Base-by-base conservation (phyloP, 1,140 invertebrate species). In the Conopomorpha cramerella region DNA sequence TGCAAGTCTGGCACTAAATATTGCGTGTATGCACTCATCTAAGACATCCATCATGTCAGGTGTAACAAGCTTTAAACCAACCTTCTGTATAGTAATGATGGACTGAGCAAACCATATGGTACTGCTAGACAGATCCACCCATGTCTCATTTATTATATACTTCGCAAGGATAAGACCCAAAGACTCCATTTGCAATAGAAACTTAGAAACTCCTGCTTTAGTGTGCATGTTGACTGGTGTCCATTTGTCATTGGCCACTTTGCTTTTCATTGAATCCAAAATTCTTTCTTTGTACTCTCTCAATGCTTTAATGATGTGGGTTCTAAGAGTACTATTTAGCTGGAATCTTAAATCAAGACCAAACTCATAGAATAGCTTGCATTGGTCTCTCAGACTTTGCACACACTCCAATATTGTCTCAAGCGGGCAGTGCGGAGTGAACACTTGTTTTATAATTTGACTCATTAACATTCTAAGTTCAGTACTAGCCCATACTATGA, bases 401-500 rank as follows among this genome's bases (percentile, higher is more conserved):
- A 98, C 88, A 78, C 94, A 95, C 60, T 96, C 92, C 8, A 93
- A 87, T 30, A 97, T 82, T 2, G 86, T 87, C 30, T 88, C 86
- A 37, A 96, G 61, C 3, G 87, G 85, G 35, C 91, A 87, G 77
- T 96, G 92, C 10, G 93, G 91, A 46, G 90, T 90, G 63, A 99
- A 96, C 12, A 98, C 88, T 71, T 98, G 94, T 55, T 85, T 95
- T 51, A 85, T 87, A 64, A 89, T 89, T 85, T 85, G 90, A 71
- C 80, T 87, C 63, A 81, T 93, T 58, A 91, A 88, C 77, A 85
- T 82, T 60, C 87, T 87, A 29, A 98, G 73, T 77, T 99, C 94
- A 43, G 86, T 82, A 49, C 89, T 91, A 41, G 89, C 87, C 95
- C 95, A 98, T 1, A 96, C 89, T 42, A 95, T 85, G 46, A 96